These are phyloP conservation scores for Acheta domesticus DNA, from an alignment of 2,888 invertebrate genomes.

Conservation along the genomic window DNA sequence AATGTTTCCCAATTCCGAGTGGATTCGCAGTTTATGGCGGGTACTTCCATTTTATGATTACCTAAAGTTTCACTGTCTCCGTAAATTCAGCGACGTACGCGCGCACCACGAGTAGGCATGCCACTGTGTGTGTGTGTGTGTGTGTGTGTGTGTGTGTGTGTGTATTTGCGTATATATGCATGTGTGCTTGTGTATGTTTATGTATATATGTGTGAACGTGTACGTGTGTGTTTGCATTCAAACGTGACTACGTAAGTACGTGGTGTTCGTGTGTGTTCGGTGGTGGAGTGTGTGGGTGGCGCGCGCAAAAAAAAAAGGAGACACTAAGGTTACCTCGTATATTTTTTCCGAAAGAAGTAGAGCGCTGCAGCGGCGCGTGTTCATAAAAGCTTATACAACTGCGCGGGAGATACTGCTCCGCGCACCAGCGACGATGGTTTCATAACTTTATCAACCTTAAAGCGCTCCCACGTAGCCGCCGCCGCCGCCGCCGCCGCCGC, in stretches of 20 bases:
- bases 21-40: slow-evolving; percentile 18
- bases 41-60: slow-evolving; percentile 18
- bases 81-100: not conserved
- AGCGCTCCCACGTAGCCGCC: not conserved
- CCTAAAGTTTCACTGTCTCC: slow-evolving; percentile 1
- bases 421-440: not conserved
- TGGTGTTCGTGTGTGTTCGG: not conserved
- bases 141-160: not conserved
- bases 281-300: not conserved
- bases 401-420: not conserved
- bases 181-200: not conserved
- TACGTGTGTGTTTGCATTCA: not conserved
- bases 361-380: not conserved
- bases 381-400: slow-evolving; percentile 18
- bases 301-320: not conserved
- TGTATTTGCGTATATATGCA: not conserved
- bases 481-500: no score
- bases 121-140: slow-evolving; percentile 20
- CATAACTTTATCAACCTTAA: slow-evolving; percentile 18
- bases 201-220: not conserved
- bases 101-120: not conserved
- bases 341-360: not conserved
- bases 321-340: not conserved
- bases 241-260: slow-evolving; percentile 22
- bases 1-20: slow-evolving; percentile 5